Evolutionary conservation across 2,888 invertebrate species (phyloP).

Genomic region (Trichacis sp.): DNA sequence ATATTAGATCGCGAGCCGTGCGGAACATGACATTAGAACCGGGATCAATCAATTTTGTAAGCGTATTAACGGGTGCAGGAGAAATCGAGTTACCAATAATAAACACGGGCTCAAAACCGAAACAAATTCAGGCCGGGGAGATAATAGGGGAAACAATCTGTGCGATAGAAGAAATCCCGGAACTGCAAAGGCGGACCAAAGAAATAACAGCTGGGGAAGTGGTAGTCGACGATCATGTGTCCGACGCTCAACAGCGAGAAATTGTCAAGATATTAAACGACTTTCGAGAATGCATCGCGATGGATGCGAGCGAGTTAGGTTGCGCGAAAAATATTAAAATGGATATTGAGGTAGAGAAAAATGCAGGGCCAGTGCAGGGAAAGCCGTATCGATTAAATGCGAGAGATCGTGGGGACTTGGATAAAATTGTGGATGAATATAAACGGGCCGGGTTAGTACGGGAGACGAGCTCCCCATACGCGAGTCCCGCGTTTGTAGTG

Average conservation of each 20-base stretch:
- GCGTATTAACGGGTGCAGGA: too few species aligned
- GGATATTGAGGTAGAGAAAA: constrained; percentile 13
- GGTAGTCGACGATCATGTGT: background rate
- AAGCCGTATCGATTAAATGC: constrained; percentile 25
- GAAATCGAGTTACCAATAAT: too few species aligned
- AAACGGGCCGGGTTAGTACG: constrained; percentile 14
- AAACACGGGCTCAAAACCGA: too few species aligned
- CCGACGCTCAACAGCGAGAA: constrained; percentile 1
- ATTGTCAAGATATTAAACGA: constrained; percentile 13
- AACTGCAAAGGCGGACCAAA: too few species aligned
- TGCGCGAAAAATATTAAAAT: constrained; percentile 7
- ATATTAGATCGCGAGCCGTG: too few species aligned
- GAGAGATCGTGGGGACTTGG: constrained; percentile 15
- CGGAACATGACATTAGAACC: too few species aligned
- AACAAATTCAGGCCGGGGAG: too few species aligned
- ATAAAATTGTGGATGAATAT: constrained; percentile 15
- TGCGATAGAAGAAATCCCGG: too few species aligned
- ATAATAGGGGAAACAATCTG: too few species aligned
- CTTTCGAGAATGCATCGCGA: constrained; percentile 22
- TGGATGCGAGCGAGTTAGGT: constrained; percentile 14
- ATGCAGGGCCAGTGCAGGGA: background rate
- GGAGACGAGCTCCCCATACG: constrained; percentile 30
- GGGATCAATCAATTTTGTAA: too few species aligned
- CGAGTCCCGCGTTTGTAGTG: constrained; percentile 43
- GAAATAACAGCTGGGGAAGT: too few species aligned